Conservation (phyloP, 2,888 invertebrate species). For the Anaspis maculata region DNA sequence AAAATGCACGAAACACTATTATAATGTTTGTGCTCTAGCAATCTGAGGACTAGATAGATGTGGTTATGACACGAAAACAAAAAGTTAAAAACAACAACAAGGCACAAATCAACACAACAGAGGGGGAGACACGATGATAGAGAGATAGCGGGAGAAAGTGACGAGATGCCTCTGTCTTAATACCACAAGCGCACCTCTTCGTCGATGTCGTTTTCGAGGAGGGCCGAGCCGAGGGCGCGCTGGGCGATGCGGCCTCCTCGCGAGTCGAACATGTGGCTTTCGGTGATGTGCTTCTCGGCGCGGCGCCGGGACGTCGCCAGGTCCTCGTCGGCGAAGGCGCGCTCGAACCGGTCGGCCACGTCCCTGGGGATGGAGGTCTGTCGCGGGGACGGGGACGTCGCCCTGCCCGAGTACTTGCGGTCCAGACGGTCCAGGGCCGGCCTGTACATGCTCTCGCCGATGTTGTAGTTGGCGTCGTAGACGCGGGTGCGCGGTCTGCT, state of each 20-base stretch:
- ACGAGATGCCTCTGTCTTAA: too few species aligned
- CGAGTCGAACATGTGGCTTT: slow-evolving; percentile 56
- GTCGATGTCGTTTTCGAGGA: slow-evolving; percentile 43
- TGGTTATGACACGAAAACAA: too few species aligned
- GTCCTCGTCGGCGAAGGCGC: slow-evolving; percentile 47
- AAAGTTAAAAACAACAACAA: too few species aligned
- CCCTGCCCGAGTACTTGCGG: slow-evolving; percentile 55
- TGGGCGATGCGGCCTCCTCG: slow-evolving; percentile 49
- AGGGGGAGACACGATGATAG: too few species aligned
- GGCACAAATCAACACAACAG: too few species aligned
- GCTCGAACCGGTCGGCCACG: slow-evolving; percentile 39
- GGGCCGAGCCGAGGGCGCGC: slow-evolving; percentile 33
- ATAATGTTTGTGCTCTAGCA: too few species aligned
- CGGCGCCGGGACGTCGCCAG: slow-evolving; percentile 45
- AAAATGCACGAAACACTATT: too few species aligned
- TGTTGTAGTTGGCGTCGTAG: slow-evolving; percentile 79
- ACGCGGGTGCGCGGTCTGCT: slow-evolving; percentile 68
- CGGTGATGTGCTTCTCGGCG: slow-evolving; percentile 44
- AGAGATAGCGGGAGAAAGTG: too few species aligned
- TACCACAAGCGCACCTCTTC: slow-evolving; percentile 36
- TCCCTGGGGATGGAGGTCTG: slow-evolving; percentile 27
- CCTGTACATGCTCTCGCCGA: slow-evolving; percentile 76
- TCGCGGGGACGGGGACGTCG: slow-evolving; percentile 34
- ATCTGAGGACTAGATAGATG: too few species aligned
- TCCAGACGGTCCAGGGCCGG: slow-evolving; percentile 68